Percentiles rank a stretch among this genome's conserved stretches.
These are phyloP conservation scores for Nibea coibor DNA, from an alignment of 2,113 vertebrate species.

Conservation along the genomic window DNA sequence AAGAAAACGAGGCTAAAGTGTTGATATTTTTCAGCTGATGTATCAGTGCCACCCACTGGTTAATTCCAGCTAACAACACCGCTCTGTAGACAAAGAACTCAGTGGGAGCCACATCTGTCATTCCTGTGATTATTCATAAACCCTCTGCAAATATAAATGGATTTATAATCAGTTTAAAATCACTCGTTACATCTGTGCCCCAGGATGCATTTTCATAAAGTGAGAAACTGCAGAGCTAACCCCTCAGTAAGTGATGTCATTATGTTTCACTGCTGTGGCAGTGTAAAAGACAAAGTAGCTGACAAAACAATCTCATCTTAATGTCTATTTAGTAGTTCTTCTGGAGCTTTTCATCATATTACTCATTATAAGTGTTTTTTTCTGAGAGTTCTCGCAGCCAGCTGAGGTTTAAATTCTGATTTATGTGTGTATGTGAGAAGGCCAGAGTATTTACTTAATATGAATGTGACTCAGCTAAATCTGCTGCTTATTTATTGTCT, in stretches of 20 bases:
- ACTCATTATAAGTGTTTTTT: background rate
- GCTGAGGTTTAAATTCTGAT: conserved; percentile 2
- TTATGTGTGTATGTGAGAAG: background rate
- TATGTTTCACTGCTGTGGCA: conserved; percentile 33
- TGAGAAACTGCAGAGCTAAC: conserved; percentile 34
- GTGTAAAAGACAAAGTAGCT: conserved; percentile 6
- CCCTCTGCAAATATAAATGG: conserved; percentile 59
- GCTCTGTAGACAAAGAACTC: conserved; percentile 45
- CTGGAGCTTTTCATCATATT: conserved; percentile 12
- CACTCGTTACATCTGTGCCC: conserved; percentile 52
- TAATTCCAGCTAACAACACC: conserved; percentile 54
- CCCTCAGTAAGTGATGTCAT: conserved; percentile 59
- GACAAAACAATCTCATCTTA: conserved; percentile 37
- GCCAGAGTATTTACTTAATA: background rate
- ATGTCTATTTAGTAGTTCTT: conserved; percentile 12
- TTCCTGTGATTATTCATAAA: conserved; percentile 63
- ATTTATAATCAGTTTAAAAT: conserved; percentile 73
- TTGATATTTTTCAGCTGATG: conserved; percentile 50
- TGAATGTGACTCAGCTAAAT: conserved; percentile 4
- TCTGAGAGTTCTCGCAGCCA: background rate
- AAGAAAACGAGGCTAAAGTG: background rate
- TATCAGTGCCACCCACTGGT: conserved; percentile 76
- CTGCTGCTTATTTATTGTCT: background rate
- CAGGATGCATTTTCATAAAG: conserved; percentile 58
- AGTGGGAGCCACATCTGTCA: conserved; percentile 63